These are phyloP conservation scores for Torymus tubicola DNA, from an alignment of 2,888 invertebrate genomes.

Conservation along the genomic window DNA sequence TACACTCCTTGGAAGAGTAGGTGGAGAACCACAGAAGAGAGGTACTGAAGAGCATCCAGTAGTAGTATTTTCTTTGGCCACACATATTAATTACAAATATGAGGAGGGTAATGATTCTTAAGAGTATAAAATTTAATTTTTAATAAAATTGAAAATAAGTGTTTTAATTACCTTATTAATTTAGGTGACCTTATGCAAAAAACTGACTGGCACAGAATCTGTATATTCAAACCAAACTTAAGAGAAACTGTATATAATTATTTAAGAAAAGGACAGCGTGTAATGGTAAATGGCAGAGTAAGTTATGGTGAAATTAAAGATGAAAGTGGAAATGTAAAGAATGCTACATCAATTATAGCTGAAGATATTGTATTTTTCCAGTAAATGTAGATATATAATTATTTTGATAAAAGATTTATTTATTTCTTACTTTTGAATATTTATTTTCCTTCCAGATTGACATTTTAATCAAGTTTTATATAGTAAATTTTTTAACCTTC, in stretches of 20 bases:
- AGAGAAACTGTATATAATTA: conserved; percentile 88
- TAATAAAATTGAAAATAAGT: conserved; percentile 6
- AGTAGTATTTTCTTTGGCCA: conserved; percentile 92
- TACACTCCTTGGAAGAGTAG: conserved; percentile 90
- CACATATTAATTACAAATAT: conserved; percentile 88
- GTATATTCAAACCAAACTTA: conserved; percentile 90
- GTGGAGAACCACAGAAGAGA: conserved; percentile 91
- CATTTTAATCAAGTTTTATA: neutral
- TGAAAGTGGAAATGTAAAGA: conserved; percentile 84
- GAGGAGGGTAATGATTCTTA: conserved; percentile 71
- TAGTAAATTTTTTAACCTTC: too few species aligned
- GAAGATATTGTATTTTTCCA: conserved; percentile 90
- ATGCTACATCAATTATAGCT: conserved; percentile 89
- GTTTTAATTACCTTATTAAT: conserved; percentile 68
- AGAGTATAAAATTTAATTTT: conserved; percentile 35
- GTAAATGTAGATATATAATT: conserved; percentile 40
- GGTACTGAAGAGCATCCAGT: conserved; percentile 91
- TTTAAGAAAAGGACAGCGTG: conserved; percentile 90
- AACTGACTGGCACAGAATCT: conserved; percentile 94
- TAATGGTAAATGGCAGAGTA: conserved; percentile 88
- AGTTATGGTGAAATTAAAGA: conserved; percentile 91
- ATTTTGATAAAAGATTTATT: conserved; percentile 27
- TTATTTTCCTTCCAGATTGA: neutral
- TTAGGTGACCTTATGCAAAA: conserved; percentile 88
- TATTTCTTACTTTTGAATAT: neutral